phyloP scores from a whole-genome alignment of 2,888 invertebrate genomes.

The Bugulina stolonifera region DNA sequence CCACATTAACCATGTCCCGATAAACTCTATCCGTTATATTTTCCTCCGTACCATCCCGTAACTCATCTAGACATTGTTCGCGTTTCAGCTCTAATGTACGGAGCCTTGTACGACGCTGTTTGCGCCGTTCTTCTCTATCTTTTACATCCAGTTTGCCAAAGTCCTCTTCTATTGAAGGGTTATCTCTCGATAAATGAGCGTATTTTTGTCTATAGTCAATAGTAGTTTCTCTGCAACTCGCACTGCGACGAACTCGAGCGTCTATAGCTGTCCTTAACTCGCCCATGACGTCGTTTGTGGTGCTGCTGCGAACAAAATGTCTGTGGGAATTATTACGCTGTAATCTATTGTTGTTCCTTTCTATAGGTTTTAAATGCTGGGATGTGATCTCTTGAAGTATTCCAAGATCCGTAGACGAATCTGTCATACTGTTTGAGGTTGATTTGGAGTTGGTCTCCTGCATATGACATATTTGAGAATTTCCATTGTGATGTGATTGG shows the following conservation, averaged over 20 bases:
- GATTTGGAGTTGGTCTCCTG: neutral
- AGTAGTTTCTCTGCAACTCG: constrained; percentile 10
- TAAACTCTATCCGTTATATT: neutral
- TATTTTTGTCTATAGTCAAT: constrained; percentile 6
- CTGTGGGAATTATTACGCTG: constrained; percentile 10
- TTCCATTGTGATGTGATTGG: neutral
- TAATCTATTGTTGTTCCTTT: constrained; percentile 13
- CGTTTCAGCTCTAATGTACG: constrained; percentile 14
- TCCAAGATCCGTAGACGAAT: neutral
- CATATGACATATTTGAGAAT: neutral
- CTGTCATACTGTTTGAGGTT: neutral
- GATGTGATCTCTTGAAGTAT: neutral
- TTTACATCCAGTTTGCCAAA: constrained; percentile 15
- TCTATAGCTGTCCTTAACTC: constrained; percentile 14
- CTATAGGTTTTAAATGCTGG: neutral
- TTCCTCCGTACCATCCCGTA: neutral
- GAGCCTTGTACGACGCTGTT: neutral
- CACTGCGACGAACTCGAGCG: constrained; percentile 8
- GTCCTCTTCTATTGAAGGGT: neutral
- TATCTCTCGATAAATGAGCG: neutral
- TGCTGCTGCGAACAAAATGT: neutral
- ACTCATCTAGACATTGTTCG: constrained; percentile 9
- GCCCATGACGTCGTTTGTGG: neutral
- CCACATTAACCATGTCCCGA: neutral
- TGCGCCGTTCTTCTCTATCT: neutral